Evolutionary conservation across 2,797 vertebrate genomes (phyloP).

Genomic region (Lacerta bilineata): DNA sequence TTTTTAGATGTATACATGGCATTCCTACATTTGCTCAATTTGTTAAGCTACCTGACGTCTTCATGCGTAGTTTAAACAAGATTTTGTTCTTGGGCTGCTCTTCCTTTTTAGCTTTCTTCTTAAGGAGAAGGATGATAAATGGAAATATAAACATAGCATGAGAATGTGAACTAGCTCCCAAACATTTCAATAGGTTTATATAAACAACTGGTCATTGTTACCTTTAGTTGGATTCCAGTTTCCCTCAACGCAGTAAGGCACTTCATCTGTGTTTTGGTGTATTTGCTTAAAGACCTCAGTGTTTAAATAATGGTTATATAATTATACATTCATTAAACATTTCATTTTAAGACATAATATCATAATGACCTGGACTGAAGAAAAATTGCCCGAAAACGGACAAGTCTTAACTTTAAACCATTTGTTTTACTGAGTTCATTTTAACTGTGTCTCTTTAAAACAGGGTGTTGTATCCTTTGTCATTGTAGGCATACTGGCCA

Average conservation of each 20-base stretch:
- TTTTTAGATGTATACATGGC: conserved; percentile 78
- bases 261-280: conserved; percentile 75
- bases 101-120: conserved; percentile 81
- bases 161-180: conserved; percentile 84
- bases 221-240: conserved; percentile 77
- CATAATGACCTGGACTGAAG: conserved; percentile 45
- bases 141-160: conserved; percentile 82
- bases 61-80: conserved; percentile 81
- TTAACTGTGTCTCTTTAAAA: conserved; percentile 37
- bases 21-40: conserved; percentile 77
- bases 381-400: conserved; percentile 46
- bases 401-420: conserved; percentile 23
- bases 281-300: conserved; percentile 75
- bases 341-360: conserved; percentile 66
- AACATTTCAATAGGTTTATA: conserved; percentile 83
- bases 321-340: conserved; percentile 73
- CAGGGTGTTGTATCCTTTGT: conserved; percentile 42
- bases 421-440: conserved; percentile 51
- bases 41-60: conserved; percentile 82
- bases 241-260: conserved; percentile 71
- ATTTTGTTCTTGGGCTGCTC: conserved; percentile 77
- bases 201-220: conserved; percentile 83
- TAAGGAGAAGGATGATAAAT: conserved; percentile 81
- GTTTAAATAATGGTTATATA: conserved; percentile 76
- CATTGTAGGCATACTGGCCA: neutral